Evolutionary conservation across 2,888 invertebrate genomes (phyloP).

Genomic region (Drosophila subsilvestris): DNA sequence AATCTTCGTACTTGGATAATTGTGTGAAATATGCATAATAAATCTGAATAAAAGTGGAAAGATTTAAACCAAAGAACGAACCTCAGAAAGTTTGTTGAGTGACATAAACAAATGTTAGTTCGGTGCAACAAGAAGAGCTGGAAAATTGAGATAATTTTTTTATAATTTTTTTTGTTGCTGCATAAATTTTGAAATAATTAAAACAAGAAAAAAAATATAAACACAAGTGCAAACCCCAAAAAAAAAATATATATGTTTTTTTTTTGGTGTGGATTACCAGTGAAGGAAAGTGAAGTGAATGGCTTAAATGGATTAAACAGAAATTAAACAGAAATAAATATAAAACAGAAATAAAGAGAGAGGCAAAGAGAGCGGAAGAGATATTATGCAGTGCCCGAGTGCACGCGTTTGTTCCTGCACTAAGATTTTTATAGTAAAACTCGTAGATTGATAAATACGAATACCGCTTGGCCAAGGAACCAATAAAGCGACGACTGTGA

Average conservation of each 20-base stretch:
- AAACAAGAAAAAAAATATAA: conserved; percentile 7
- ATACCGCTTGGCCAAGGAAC: background rate
- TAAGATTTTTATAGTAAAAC: background rate
- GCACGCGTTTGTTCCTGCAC: background rate
- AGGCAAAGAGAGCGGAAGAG: conserved; percentile 19
- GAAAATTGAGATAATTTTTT: background rate
- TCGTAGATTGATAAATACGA: background rate
- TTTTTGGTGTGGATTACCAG: conserved; percentile 48
- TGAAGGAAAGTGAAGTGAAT: conserved; percentile 17
- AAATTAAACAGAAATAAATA: background rate
- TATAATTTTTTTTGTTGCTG: background rate
- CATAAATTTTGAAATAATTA: background rate
- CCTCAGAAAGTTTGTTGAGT: conserved; percentile 21
- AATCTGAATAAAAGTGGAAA: background rate
- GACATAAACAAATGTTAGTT: conserved; percentile 11
- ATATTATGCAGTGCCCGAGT: background rate
- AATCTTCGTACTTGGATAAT: background rate
- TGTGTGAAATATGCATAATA: background rate
- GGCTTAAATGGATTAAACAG: conserved; percentile 34
- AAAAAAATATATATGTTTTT: conserved; percentile 7
- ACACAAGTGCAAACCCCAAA: conserved; percentile 20
- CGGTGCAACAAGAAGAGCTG: background rate
- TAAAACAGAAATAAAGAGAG: conserved; percentile 3
- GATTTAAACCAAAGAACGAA: background rate
- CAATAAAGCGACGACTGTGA: background rate